phyloP scores from a whole-genome alignment of 2,888 invertebrate genomes.

The Scelioninae gen. 2 region DNA sequence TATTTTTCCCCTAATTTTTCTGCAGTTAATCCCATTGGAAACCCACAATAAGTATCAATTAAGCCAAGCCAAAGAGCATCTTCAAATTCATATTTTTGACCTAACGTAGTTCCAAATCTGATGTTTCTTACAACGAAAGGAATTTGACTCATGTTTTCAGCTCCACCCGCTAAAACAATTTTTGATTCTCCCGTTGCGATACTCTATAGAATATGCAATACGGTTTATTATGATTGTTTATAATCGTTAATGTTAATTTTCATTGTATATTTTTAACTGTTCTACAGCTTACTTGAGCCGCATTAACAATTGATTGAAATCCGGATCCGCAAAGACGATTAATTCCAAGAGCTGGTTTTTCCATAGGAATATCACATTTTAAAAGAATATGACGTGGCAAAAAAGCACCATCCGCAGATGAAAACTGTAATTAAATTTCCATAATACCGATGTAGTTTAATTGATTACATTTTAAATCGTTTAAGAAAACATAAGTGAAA shows the following conservation, averaged over 20 bases:
- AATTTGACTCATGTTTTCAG: constrained; percentile 96
- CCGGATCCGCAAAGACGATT: constrained; percentile 98
- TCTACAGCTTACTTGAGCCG: constrained; percentile 83
- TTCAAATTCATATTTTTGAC: constrained; percentile 86
- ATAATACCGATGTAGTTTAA: too few relatives aligned
- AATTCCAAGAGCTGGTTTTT: constrained; percentile 89
- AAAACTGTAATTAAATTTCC: constrained; percentile 52
- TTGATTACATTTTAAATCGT: too few relatives aligned
- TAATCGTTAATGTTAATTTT: neutral
- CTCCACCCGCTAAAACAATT: constrained; percentile 92
- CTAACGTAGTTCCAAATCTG: constrained; percentile 92
- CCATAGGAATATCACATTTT: constrained; percentile 88
- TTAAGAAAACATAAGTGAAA: too few relatives aligned
- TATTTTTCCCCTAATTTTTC: constrained; percentile 94
- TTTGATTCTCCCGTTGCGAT: constrained; percentile 89
- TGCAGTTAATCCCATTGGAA: constrained; percentile 97
- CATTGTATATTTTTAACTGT: neutral
- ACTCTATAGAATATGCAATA: constrained; percentile 79
- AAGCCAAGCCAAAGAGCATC: constrained; percentile 93
- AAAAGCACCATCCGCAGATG: constrained; percentile 87
- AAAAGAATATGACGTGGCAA: constrained; percentile 92
- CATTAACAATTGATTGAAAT: constrained; percentile 95
- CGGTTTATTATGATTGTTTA: neutral
- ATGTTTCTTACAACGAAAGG: constrained; percentile 91
- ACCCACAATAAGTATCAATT: constrained; percentile 90